A percentile compares a stretch with the other conserved stretches of the same genome.
These are phyloP conservation scores for Argyresthia albistria DNA, from an alignment of 2,888 invertebrate species.

Conservation along the genomic window DNA sequence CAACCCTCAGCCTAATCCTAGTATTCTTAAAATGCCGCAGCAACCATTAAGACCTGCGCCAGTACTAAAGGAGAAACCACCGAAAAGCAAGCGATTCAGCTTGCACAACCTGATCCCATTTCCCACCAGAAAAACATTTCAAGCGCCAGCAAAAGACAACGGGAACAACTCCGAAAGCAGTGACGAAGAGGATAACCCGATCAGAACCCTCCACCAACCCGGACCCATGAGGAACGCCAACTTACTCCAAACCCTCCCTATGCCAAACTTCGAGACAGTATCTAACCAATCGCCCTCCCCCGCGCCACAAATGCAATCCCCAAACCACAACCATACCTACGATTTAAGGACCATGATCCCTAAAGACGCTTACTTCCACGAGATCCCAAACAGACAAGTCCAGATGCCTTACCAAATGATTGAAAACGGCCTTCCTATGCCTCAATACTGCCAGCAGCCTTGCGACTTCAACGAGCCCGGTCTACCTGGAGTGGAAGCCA, in stretches of 20 bases:
- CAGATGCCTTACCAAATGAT: conserved; percentile 46
- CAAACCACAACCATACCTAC: conserved; percentile 26
- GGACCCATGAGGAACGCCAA: conserved; percentile 72
- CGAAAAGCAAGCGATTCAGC: conserved; percentile 62
- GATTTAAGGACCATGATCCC: conserved; percentile 58
- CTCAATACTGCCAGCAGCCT: conserved; percentile 36
- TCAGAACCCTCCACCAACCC: conserved; percentile 53
- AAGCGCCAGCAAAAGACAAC: conserved; percentile 56
- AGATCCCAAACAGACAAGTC: conserved; percentile 62
- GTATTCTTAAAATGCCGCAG: conserved; percentile 56
- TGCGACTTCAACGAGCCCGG: conserved; percentile 47
- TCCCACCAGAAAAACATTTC: conserved; percentile 63
- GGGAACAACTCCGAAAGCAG: conserved; percentile 72
- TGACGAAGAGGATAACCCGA: conserved; percentile 69
- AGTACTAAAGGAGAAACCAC: conserved; percentile 57
- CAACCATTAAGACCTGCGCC: conserved; percentile 62
- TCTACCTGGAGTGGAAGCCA: conserved; percentile 24
- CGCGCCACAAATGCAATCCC: conserved; percentile 29
- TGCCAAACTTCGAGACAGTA: conserved; percentile 73
- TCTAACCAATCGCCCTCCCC: conserved; percentile 55
- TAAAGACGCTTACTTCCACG: conserved; percentile 75
- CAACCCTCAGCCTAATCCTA: conserved; percentile 30
- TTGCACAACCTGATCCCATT: conserved; percentile 66
- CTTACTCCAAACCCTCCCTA: conserved; percentile 58
- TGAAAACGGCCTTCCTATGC: conserved; percentile 36